Conservation (phyloP, 1,140 invertebrate genomes). For the Drosophila miranda region DNA sequence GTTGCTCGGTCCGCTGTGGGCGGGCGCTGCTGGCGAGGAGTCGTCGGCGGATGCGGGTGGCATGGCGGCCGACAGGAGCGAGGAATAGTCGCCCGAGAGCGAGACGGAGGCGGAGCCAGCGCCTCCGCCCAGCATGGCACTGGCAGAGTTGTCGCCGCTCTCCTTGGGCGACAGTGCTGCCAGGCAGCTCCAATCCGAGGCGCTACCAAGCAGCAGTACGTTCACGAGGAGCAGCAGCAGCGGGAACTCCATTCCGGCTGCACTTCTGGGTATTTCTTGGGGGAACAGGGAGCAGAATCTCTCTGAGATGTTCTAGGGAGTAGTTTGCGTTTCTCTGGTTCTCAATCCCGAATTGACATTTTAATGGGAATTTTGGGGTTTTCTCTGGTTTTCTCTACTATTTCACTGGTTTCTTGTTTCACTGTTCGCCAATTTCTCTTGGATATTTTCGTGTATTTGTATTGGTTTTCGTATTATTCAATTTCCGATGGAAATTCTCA, state of each 20-base stretch:
- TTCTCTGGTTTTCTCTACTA: constrained; percentile 3
- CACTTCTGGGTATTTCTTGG: too few species aligned
- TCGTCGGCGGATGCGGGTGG: constrained; percentile 15
- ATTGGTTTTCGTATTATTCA: constrained; percentile 7
- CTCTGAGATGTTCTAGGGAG: background rate
- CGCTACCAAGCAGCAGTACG: constrained; percentile 9
- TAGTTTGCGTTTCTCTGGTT: constrained; percentile 24
- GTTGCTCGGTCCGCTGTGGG: constrained; percentile 56
- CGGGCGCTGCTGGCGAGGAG: constrained; percentile 26
- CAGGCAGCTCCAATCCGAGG: constrained; percentile 6
- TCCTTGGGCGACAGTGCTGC: constrained; percentile 47
- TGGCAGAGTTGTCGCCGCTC: constrained; percentile 43
- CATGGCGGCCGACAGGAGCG: constrained; percentile 36
- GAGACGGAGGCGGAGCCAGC: constrained; percentile 55
- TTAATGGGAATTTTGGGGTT: constrained; percentile 22
- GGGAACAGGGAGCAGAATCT: too few species aligned
- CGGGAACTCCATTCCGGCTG: constrained; percentile 9
- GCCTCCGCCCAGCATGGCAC: constrained; percentile 61
- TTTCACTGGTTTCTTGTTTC: constrained; percentile 22
- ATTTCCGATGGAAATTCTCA: constrained; percentile 35
- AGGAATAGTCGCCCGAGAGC: constrained; percentile 59
- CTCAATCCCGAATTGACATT: constrained; percentile 65
- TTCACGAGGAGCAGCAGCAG: constrained; percentile 19
- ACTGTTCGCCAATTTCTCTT: constrained; percentile 47
- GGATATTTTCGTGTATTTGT: constrained; percentile 3